A percentile compares a stretch with the other conserved stretches of the same genome.
phyloP scores from a whole-genome alignment of 2,113 vertebrate genomes.

The Monopterus albus region DNA sequence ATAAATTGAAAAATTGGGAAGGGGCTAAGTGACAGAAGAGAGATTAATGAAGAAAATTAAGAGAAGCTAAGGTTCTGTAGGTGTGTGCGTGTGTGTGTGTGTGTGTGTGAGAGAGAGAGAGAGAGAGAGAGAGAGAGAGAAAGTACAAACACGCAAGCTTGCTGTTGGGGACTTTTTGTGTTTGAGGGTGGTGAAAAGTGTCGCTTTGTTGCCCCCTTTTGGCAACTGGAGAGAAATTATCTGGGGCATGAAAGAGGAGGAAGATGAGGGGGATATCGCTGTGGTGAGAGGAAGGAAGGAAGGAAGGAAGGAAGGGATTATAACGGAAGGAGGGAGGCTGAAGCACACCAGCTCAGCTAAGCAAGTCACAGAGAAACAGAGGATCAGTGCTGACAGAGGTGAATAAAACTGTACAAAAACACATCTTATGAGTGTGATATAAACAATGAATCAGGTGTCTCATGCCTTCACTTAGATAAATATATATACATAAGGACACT shows the following conservation, averaged over 20 bases:
- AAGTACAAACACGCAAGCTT: neutral
- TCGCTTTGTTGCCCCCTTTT: conserved; percentile 70
- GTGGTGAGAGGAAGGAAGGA: neutral
- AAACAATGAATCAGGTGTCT: no score
- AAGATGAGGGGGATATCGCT: neutral
- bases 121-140: neutral
- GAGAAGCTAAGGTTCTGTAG: no score
- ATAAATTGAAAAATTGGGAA: neutral
- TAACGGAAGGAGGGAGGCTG: neutral
- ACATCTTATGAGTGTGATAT: no score
- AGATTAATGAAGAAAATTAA: neutral
- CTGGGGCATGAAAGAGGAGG: no score
- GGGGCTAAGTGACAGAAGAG: neutral
- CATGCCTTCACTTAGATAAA: no score
- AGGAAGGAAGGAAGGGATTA: no score
- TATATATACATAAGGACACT: no score
- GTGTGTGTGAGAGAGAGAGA: no score
- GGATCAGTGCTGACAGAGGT: neutral
- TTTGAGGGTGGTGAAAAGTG: conserved; percentile 34
- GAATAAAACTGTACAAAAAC: no score
- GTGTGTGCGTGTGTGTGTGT: no score
- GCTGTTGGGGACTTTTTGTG: neutral
- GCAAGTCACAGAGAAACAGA: neutral
- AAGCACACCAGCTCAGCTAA: neutral
- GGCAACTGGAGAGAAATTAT: conserved; percentile 46